Evolutionary conservation across 2,113 vertebrate genomes (phyloP), one percentile per base, ranked within the genome.

Genomic region (Prietella phreatophila): DNA sequence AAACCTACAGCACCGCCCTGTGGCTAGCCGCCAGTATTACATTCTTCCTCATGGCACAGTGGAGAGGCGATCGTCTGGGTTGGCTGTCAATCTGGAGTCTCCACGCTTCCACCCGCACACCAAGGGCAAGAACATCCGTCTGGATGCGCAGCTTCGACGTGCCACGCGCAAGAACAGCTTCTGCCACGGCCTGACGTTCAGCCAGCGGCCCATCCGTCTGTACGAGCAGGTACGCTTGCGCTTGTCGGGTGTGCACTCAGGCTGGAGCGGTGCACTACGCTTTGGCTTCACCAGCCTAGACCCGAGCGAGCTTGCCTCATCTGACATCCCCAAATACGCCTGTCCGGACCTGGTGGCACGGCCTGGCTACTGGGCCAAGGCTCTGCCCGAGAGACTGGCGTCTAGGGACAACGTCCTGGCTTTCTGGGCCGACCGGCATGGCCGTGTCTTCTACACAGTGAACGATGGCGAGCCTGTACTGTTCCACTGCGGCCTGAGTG

Each of bases 361-460:
- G 5, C 97, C 97, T 0, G 98, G 98, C 8, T 99, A 97, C 95
- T 99, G 98, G 98, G 98, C 98, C 90, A 99, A 99, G 92, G 98
- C 98, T 11, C 95, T 99, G 92, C 98, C 98, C 0, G 98, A 99
- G 94, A 97, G 96, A 85, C 96, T 99, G 88, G 98, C 98, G 0
- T 91, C 96, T 86, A 96, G 96, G 87, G 97, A 99, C 96, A 99
- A 97, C 15, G 95, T 99, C 67, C 91, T 99, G 93, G 97, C 98
- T 47, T 99, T 99, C 95, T 99, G 98, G 98, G 97, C 97, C 0
- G 98, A 99, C 91, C 96, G 97, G 63, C 97, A 99, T 0, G 98
- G 98, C 22, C 95, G 98, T 65, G 97, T 99, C 76, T 99, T 99
- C 95, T 99, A 99, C 96, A 98, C 96, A 86, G 95, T 99, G 92